These are phyloP conservation scores for Drosophila serrata DNA, from an alignment of 1,140 invertebrate species.

Conservation along the genomic window DNA sequence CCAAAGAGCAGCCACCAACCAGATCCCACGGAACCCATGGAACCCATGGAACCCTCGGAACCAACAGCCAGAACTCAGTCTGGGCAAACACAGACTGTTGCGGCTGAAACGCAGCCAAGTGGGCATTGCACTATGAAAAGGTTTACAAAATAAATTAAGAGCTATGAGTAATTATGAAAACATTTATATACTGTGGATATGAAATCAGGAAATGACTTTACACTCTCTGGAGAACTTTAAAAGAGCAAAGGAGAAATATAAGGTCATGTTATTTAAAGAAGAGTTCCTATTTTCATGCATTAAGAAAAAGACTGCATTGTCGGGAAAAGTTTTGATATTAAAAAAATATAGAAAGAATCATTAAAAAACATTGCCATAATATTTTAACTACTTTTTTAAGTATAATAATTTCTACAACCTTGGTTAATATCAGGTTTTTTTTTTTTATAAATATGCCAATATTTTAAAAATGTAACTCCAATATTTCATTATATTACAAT, in stretches of 20 bases:
- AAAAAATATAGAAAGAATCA: neutral
- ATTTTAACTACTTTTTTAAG: too few species aligned
- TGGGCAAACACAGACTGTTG: conserved; percentile 61
- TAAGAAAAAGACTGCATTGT: too few species aligned
- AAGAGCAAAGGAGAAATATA: neutral
- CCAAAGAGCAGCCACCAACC: conserved; percentile 17
- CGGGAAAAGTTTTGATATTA: neutral
- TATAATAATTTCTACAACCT: too few species aligned
- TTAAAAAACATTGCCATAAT: too few species aligned
- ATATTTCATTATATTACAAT: neutral
- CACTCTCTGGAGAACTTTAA: conserved; percentile 1
- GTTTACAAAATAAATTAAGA: conserved; percentile 43
- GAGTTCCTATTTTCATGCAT: neutral
- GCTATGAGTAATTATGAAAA: conserved; percentile 35
- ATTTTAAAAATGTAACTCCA: too few species aligned
- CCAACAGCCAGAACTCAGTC: conserved; percentile 43
- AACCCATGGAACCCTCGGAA: conserved; percentile 6
- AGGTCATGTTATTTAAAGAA: neutral
- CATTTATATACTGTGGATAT: conserved; percentile 7
- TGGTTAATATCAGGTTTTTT: too few species aligned
- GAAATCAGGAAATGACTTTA: conserved; percentile 22
- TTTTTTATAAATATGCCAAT: too few species aligned
- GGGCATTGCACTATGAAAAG: conserved; percentile 62
- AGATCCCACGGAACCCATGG: conserved; percentile 9
- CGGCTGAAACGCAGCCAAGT: conserved; percentile 28